Percentiles rank a stretch among this genome's conserved stretches.
Conservation (phyloP, 2,888 invertebrate genomes). For the Acronicta psi region DNA sequence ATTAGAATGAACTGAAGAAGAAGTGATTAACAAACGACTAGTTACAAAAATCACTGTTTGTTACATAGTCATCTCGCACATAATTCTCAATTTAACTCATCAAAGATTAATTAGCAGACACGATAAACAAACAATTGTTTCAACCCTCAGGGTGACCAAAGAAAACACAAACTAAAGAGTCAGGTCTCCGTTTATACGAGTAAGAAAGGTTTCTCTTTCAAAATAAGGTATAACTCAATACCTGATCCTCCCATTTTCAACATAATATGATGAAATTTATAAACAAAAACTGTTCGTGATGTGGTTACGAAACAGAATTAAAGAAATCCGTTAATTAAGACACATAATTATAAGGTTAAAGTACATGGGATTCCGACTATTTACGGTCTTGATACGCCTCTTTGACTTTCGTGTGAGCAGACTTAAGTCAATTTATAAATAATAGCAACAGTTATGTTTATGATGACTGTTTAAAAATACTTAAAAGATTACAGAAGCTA, state of each 20-base stretch:
- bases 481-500: not conserved
- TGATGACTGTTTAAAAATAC: slow-evolving; percentile 5
- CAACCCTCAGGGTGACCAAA: too few species aligned
- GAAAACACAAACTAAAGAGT: too few species aligned
- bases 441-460: slow-evolving; percentile 25
- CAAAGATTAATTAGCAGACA: too few species aligned
- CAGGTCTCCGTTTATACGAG: too few species aligned
- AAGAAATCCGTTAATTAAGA: slow-evolving; percentile 25
- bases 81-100: too few species aligned
- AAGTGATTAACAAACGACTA: too few species aligned
- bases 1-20: too few species aligned
- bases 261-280: not conserved
- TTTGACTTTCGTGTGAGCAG: slow-evolving; percentile 36
- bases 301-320: slow-evolving; percentile 5
- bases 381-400: slow-evolving; percentile 31
- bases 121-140: too few species aligned
- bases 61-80: too few species aligned
- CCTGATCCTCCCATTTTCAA: not conserved
- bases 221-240: too few species aligned
- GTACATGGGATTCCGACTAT: slow-evolving; percentile 15
- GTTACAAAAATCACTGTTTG: too few species aligned
- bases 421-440: slow-evolving; percentile 19
- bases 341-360: slow-evolving; percentile 13
- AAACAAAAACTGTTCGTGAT: not conserved
- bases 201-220: not conserved